Base-by-base conservation (phyloP, 2,113 vertebrate genomes). In the Chionomys nivalis region DNA sequence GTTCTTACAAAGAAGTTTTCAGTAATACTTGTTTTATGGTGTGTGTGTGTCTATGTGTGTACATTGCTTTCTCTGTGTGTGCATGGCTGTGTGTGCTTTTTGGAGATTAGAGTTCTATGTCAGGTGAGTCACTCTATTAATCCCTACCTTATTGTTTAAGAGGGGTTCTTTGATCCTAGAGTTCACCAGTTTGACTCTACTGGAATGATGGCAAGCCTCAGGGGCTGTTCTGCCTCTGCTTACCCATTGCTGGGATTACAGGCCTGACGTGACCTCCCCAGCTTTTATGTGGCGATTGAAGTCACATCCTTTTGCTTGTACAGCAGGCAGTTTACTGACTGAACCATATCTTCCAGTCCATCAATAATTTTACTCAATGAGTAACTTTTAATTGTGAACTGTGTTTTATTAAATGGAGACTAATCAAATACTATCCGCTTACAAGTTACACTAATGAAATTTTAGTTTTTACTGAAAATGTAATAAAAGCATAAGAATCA, bases 401-500 rank as follows among this genome's bases (percentile, higher is more conserved):
- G 47, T 63, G 72, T 28, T 97, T 94, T 70, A 63, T 47, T 86
- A 28, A 76, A 75, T 39, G 55, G 39, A 90, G 65, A 81, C 58
- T 66, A 90, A 90, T 55, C 81, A 8, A 47, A 55, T 75, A 68
- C 42, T 70, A 26, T 63, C 12, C 88, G 73, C 1, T 70, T 91
- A 72, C 77, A 90, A 39, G 1, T 82, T 96, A 42, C 19, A 17
- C 17, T 87, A 95, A 21, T 63, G 47, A 19, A 42, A 52, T 85
- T 92, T 92, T 23, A 83, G 14, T 52, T 93, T 93, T 90, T 93
- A 79, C 52, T 82, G 65, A 87, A 94, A 77, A 85, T 79, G 26
- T 52, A 87, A 75, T 55, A 31, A 96, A 81, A 16, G 9, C 5
- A n/a, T 13, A 52, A 52, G 31, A 81, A 81, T 73, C 33, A 73